These are phyloP conservation scores for Zootermopsis nevadensis DNA, from an alignment of 2,888 invertebrate species.

Conservation along the genomic window DNA sequence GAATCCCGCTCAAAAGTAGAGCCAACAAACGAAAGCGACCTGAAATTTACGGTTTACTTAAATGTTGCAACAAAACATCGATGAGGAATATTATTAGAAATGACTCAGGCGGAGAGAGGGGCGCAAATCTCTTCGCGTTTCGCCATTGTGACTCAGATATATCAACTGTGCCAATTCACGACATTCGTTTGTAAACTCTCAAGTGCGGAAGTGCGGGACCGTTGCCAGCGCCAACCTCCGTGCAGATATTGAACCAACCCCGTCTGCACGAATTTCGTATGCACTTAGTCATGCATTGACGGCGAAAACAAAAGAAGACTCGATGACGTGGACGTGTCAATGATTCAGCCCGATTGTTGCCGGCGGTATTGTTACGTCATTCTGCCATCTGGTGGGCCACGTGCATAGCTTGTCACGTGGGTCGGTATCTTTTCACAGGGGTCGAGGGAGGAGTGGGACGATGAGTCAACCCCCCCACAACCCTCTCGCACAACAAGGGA, in stretches of 20 bases:
- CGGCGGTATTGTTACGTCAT: slow-evolving; percentile 18
- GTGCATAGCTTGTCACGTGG: slow-evolving; percentile 12
- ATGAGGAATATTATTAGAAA: not conserved
- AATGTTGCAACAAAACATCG: too few species aligned
- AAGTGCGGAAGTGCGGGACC: too few species aligned
- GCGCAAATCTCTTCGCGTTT: not conserved
- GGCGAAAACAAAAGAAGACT: slow-evolving; percentile 4
- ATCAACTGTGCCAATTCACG: too few species aligned
- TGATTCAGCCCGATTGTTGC: slow-evolving; percentile 25
- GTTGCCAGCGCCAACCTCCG: not conserved
- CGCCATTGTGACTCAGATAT: not conserved
- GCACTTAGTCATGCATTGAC: slow-evolving; percentile 18
- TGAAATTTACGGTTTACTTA: too few species aligned
- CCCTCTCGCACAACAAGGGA: not conserved
- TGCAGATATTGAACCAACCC: not conserved
- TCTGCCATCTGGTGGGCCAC: slow-evolving; percentile 16
- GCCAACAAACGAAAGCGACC: too few species aligned
- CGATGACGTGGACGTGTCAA: slow-evolving; percentile 23
- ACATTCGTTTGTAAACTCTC: too few species aligned
- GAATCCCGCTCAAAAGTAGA: too few species aligned
- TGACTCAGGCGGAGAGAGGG: not conserved
- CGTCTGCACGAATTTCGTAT: not conserved
- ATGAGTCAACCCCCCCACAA: slow-evolving; percentile 9
- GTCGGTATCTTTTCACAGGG: not conserved
- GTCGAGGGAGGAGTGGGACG: not conserved